Percentiles rank a stretch among this genome's conserved stretches.
Conservation (phyloP, 2,113 vertebrate species). For the Narcine bancroftii region DNA sequence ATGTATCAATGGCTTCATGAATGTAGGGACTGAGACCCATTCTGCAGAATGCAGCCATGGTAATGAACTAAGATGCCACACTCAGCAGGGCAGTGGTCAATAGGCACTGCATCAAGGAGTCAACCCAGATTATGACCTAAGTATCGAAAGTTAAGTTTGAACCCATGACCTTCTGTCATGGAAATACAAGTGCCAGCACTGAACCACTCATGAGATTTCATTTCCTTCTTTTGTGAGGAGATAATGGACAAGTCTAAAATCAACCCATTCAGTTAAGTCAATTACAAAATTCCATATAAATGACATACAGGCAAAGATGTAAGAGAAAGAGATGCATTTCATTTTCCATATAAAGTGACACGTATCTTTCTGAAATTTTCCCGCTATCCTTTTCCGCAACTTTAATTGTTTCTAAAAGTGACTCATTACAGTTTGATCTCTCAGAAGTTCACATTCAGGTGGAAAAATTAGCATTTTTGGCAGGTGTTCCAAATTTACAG, state of each 20-base stretch:
- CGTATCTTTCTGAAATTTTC: neutral
- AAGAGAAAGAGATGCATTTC: neutral
- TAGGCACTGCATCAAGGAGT: neutral
- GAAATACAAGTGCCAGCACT: neutral
- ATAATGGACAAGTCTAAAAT: conserved; percentile 2
- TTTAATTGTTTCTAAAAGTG: neutral
- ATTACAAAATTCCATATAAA: neutral
- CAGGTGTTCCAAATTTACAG: neutral
- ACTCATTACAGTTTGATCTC: neutral
- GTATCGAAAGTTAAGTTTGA: neutral
- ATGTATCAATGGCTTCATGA: no score
- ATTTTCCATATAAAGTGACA: neutral
- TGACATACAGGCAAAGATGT: neutral
- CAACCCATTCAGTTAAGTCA: neutral
- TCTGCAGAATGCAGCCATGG: no score
- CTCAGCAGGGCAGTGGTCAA: neutral
- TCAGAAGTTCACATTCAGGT: neutral
- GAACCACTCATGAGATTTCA: neutral
- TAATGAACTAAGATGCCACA: neutral
- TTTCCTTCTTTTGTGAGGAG: neutral
- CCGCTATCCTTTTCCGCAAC: neutral
- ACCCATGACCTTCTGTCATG: neutral
- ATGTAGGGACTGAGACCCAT: no score
- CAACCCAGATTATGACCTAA: neutral
- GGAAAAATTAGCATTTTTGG: neutral